Evolutionary conservation across 2,797 vertebrate genomes (phyloP).

Genomic region (Sebastes matsubarae): DNA sequence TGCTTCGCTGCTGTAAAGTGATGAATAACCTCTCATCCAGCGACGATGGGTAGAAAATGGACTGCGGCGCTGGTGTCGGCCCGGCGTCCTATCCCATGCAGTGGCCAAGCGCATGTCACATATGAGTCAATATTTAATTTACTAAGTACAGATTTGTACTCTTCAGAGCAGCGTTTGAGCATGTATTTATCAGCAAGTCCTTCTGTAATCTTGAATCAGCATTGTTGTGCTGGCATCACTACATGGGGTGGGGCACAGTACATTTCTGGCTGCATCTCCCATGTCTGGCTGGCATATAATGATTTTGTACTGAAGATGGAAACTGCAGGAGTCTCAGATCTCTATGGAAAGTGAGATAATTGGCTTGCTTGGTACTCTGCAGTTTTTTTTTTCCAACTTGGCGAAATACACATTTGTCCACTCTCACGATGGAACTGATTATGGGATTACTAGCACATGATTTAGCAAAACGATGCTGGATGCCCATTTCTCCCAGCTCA

Average conservation of each 20-base stretch:
- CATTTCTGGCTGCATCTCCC: slow-evolving; percentile 3
- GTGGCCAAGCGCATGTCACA: slow-evolving; percentile 46
- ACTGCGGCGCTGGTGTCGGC: background rate
- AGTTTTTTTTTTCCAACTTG: slow-evolving; percentile 21
- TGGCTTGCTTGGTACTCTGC: slow-evolving; percentile 21
- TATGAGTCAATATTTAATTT: slow-evolving; percentile 71
- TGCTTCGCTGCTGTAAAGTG: slow-evolving; percentile 10
- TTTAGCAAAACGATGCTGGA: slow-evolving; percentile 45
- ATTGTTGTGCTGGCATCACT: slow-evolving; percentile 30
- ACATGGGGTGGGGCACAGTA: background rate
- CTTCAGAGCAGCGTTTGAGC: slow-evolving; percentile 24
- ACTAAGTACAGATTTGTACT: slow-evolving; percentile 58
- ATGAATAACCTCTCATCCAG: slow-evolving; percentile 50
- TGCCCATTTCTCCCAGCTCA: slow-evolving; percentile 19
- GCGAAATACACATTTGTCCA: slow-evolving; percentile 28
- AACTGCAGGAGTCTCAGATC: slow-evolving; percentile 36
- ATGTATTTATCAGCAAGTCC: slow-evolving; percentile 41
- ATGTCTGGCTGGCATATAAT: slow-evolving; percentile 28
- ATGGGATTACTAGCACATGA: slow-evolving; percentile 43
- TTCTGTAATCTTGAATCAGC: slow-evolving; percentile 48
- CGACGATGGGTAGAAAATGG: slow-evolving; percentile 36
- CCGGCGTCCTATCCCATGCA: background rate
- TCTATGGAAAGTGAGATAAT: slow-evolving; percentile 50
- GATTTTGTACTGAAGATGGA: slow-evolving; percentile 43
- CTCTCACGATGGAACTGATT: slow-evolving; percentile 42